phyloP scores from a whole-genome alignment of 2,888 invertebrate species.

The Trachelus stipa region DNA sequence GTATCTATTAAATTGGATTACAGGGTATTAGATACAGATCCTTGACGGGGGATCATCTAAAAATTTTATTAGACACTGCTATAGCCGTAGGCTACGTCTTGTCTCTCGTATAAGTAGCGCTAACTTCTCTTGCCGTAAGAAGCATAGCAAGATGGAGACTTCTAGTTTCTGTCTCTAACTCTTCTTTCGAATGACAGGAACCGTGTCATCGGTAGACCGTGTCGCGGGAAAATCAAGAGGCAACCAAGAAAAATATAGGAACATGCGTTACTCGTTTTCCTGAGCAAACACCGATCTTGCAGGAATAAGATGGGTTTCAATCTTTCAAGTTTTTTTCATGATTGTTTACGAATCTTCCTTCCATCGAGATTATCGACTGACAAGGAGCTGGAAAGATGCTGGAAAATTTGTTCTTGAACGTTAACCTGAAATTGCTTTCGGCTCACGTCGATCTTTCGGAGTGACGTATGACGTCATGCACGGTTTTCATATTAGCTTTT shows the following conservation, averaged over 20 bases:
- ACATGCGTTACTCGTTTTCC: neutral
- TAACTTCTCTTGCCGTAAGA: neutral
- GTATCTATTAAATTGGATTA: neutral
- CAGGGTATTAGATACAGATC: neutral
- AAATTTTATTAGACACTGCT: neutral
- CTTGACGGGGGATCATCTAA: neutral
- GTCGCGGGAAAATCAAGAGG: neutral
- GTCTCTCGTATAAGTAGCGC: neutral
- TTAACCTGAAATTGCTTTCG: slow-evolving; percentile 36
- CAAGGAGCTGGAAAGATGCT: neutral
- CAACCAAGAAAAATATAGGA: neutral
- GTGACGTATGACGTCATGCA: neutral
- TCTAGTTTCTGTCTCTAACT: neutral
- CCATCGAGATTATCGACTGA: neutral
- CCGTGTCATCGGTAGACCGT: neutral
- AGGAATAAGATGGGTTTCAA: neutral
- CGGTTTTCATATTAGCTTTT: neutral
- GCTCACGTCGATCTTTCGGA: slow-evolving; percentile 18
- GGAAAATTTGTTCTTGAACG: neutral
- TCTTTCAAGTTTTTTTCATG: neutral
- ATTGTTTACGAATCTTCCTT: neutral
- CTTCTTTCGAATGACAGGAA: neutral
- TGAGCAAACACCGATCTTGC: neutral
- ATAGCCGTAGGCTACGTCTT: neutral
- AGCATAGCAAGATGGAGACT: neutral